Evolutionary conservation across 2,797 vertebrate genomes (phyloP), one percentile per base, ranked within the genome.

Genomic region (Anniella stebbinsi): DNA sequence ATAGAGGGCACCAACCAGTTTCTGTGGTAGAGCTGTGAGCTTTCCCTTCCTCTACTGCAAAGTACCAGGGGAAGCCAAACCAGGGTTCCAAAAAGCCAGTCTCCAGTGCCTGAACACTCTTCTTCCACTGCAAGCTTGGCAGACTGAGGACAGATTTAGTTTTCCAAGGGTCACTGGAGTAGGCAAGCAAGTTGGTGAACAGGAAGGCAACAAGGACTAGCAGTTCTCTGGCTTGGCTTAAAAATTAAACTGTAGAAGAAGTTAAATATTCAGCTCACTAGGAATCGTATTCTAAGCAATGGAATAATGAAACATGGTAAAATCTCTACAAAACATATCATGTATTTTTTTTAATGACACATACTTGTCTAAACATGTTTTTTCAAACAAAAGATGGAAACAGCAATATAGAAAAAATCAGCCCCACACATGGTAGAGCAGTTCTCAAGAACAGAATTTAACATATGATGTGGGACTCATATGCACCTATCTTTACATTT

Each of bases 401-500:
- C 1, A 60, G 51, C 23, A 75, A 54, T 63, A 12, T 48, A 9
- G 17, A 66, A 41, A 77, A 25, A 23, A 41, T 17, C 51, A 73
- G 78, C 2, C 30, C 30, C 17, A 2, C 28, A 38, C 12, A 9
- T 72, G 25, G 45, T 23, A 30, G 7, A 81, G 25, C 41, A 48
- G 69, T 75, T 13, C 48, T 38, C 36, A 89, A 54, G 15, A 36
- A 78, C 48, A 85, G 41, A 41, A 33, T 78, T 57, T 89, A 85
- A 85, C 36, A 33, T 57, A 78, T 69, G 63, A 41, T 57, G 21
- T 80, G 51, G 36, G 30, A n/a, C 51, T 70, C 38, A 36, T 93
- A 30, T 25, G 89, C 41, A 13, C 41, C 10, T 41, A 89, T 90
- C 63, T 15, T 84, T 76, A 76, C n/a, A 48, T 83, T 45, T 75